phyloP scores from a whole-genome alignment of 2,888 invertebrate species.

The Cecidostiba fungosa region DNA sequence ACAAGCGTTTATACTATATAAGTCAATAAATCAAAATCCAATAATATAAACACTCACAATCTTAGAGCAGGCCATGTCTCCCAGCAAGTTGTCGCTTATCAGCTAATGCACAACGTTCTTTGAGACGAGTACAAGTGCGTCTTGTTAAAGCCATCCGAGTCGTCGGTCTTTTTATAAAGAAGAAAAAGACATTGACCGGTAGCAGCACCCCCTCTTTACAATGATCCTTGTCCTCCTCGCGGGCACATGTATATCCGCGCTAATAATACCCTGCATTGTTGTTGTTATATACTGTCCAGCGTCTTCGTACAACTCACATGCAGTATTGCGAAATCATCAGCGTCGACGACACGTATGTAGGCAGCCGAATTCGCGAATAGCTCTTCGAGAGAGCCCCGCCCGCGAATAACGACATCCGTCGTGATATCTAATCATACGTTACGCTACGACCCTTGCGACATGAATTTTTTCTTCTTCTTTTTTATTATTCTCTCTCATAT shows the following conservation, averaged over 20 bases:
- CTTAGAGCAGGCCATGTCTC: constrained; percentile 73
- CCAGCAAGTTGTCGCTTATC: constrained; percentile 48
- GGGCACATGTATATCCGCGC: constrained; percentile 25
- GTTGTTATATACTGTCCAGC: constrained; percentile 1
- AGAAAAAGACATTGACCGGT: not conserved
- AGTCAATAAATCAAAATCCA: not conserved
- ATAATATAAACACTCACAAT: constrained; percentile 70
- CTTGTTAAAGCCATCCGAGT: not conserved
- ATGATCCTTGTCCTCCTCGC: constrained; percentile 11
- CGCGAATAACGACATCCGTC: constrained; percentile 16
- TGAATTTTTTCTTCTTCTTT: not conserved
- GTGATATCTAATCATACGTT: constrained; percentile 32
- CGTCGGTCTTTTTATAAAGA: constrained; percentile 55
- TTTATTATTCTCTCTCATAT: not conserved
- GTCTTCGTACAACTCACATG: not conserved
- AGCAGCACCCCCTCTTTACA: not conserved
- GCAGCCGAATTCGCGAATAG: not conserved
- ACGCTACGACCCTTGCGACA: constrained; percentile 44
- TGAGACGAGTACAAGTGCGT: not conserved
- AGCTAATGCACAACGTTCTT: not conserved
- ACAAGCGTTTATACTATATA: no score
- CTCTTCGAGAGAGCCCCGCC: not conserved
- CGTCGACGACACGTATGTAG: not conserved
- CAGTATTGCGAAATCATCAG: constrained; percentile 36
- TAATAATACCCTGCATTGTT: constrained; percentile 53